Conservation (phyloP, 2,113 vertebrate genomes). For the Ophthalmolycus amberensis region DNA sequence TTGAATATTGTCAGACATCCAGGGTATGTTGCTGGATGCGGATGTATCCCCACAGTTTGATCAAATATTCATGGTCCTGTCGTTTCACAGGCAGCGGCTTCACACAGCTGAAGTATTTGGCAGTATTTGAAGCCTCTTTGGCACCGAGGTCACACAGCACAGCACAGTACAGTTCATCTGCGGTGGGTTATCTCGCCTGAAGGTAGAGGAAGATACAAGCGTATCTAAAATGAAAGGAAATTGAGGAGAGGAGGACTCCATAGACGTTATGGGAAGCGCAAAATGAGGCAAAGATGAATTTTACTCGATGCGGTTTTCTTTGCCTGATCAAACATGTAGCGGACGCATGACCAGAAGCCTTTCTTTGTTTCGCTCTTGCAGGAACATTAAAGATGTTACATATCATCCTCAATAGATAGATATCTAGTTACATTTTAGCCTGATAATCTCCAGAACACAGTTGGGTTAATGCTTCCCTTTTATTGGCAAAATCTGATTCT, state of each 20-base stretch:
- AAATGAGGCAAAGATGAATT: background rate
- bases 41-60: background rate
- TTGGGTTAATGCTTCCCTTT: background rate
- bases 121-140: conserved; percentile 14
- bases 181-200: conserved; percentile 27
- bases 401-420: background rate
- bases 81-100: conserved; percentile 2
- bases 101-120: conserved; percentile 31
- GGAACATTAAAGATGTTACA: background rate
- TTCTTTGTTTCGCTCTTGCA: background rate
- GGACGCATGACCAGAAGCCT: background rate
- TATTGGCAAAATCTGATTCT: background rate
- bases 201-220: conserved; percentile 37
- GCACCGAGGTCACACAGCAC: background rate
- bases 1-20: background rate
- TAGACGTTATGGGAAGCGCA: background rate
- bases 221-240: conserved; percentile 1
- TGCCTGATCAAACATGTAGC: background rate
- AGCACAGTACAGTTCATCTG: conserved; percentile 8
- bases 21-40: background rate
- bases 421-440: background rate
- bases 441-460: background rate
- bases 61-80: conserved; percentile 7
- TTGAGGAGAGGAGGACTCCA: background rate
- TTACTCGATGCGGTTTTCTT: background rate